These are phyloP conservation scores for Mnemiopsis leidyi DNA, from an alignment of 37 sponge, comb jelly and placozoan species.

Conservation along the genomic window DNA sequence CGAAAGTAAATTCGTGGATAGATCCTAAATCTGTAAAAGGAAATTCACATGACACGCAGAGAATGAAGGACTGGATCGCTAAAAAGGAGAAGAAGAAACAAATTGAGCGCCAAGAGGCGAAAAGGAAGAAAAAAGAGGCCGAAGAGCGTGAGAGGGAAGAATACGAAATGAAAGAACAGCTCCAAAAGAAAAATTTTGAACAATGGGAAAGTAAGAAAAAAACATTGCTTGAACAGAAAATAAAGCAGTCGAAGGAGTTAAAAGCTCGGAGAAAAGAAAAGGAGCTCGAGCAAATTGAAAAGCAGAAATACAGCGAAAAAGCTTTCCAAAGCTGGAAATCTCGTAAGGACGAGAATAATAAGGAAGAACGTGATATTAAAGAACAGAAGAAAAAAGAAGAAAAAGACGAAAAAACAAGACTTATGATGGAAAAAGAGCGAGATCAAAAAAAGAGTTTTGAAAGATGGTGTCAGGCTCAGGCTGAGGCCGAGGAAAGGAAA, in stretches of 20 bases:
- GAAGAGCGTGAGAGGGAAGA: slow-evolving; percentile 2
- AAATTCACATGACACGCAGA: neutral
- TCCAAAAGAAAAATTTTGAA: slow-evolving; percentile 38
- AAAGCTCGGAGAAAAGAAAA: slow-evolving; percentile 37
- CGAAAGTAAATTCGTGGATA: neutral
- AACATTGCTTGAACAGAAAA: neutral
- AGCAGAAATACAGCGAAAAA: neutral
- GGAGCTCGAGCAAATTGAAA: neutral
- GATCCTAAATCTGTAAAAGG: slow-evolving; percentile 62
- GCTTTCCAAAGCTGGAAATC: slow-evolving; percentile 55
- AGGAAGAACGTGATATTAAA: neutral
- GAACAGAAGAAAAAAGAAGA: neutral
- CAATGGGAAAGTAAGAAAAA: slow-evolving; percentile 48
- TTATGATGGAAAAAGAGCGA: neutral
- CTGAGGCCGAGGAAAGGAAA: slow-evolving; percentile 7
- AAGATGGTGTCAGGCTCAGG: slow-evolving; percentile 7
- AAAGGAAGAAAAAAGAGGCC: neutral
- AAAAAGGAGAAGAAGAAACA: slow-evolving; percentile 3
- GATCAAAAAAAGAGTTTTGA: neutral
- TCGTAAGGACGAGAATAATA: neutral
- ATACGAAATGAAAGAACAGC: neutral
- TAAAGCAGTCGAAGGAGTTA: neutral
- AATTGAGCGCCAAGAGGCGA: neutral
- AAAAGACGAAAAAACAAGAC: neutral
- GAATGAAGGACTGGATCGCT: slow-evolving; percentile 22